Evolutionary conservation across 2,113 vertebrate genomes (phyloP).

Genomic region (Vicugna pacos): DNA sequence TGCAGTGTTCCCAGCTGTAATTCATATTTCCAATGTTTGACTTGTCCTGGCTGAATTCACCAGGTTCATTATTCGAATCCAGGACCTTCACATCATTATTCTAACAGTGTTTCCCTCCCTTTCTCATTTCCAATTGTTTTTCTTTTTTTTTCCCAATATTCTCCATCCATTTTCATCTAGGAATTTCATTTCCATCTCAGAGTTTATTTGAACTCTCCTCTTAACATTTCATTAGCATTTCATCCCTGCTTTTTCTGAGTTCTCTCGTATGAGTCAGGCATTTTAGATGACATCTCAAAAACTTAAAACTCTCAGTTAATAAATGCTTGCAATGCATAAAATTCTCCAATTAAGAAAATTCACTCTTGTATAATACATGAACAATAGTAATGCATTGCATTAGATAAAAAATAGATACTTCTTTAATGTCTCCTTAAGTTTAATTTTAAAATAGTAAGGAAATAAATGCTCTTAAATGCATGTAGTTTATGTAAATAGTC

Average conservation of each 20-base stretch:
- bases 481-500: neutral
- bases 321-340: neutral
- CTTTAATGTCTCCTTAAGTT: neutral
- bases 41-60: neutral
- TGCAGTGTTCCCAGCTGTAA: neutral
- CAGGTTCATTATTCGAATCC: constrained; percentile 35
- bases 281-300: neutral
- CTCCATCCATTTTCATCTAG: constrained; percentile 43
- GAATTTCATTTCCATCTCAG: constrained; percentile 59
- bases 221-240: constrained; percentile 26
- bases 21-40: neutral
- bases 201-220: neutral
- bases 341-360: constrained; percentile 26
- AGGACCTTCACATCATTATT: constrained; percentile 1
- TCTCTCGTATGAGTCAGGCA: neutral
- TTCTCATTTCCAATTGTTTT: constrained; percentile 38
- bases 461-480: neutral
- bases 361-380: neutral
- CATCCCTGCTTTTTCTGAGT: neutral
- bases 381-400: neutral
- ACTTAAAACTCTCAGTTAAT: constrained; percentile 22
- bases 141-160: neutral
- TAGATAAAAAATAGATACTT: neutral
- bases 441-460: constrained; percentile 42
- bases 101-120: neutral